Conservation (phyloP, 1,140 invertebrate genomes). For the Spodoptera litura region DNA sequence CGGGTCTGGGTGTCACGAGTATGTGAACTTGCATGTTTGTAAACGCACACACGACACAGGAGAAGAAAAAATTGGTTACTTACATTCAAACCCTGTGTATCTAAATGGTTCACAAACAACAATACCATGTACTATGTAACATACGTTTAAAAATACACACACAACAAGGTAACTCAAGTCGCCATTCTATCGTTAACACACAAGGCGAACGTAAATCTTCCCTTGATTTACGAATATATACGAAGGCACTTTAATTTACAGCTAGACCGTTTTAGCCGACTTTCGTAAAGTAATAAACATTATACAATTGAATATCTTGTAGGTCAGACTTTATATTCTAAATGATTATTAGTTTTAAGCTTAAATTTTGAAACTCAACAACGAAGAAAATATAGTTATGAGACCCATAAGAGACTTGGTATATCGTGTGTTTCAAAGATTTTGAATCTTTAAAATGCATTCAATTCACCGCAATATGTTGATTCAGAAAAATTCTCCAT, state of each 20-base stretch:
- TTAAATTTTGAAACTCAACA: background rate
- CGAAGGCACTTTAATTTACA: slow-evolving; percentile 72
- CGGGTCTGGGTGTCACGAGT: too few species aligned
- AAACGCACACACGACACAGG: too few species aligned
- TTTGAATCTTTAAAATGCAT: too few species aligned
- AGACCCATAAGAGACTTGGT: too few species aligned
- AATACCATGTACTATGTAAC: background rate
- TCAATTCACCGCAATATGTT: too few species aligned
- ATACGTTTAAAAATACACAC: slow-evolving; percentile 35
- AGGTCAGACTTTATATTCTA: slow-evolving; percentile 5
- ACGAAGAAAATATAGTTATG: background rate
- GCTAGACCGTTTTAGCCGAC: slow-evolving; percentile 65
- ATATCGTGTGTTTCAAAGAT: too few species aligned
- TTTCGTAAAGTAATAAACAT: slow-evolving; percentile 37
- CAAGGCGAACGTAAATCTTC: slow-evolving; percentile 71
- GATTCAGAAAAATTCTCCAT: too few species aligned
- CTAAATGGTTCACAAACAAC: too few species aligned
- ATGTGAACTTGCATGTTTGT: too few species aligned
- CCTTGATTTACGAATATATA: slow-evolving; percentile 73
- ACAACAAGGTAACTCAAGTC: slow-evolving; percentile 45
- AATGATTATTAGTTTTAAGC: background rate
- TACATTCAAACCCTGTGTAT: too few species aligned
- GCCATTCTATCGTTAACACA: slow-evolving; percentile 34
- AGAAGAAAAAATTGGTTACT: too few species aligned
- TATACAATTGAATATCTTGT: slow-evolving; percentile 37